Percentiles rank a stretch among this genome's conserved stretches.
Conservation (phyloP, 2,113 vertebrate species). For the Bubalus kerabau region DNA sequence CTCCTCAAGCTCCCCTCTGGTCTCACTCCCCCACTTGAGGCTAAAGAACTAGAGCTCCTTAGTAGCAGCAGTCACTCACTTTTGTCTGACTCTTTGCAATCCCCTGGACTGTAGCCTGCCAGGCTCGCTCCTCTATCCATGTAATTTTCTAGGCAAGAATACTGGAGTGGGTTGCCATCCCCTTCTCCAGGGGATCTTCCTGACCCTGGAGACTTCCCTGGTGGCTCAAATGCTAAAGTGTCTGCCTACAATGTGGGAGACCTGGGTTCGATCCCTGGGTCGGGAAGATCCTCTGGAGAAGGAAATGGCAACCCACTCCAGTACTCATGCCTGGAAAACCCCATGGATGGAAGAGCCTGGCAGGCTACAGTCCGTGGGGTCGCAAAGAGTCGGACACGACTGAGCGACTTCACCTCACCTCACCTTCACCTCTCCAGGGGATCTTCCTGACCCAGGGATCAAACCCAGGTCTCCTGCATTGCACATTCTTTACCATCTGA, state of each 20-base stretch:
- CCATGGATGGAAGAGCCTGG: too few species aligned
- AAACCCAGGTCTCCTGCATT: not conserved
- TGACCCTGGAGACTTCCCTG: not conserved
- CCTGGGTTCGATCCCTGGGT: too few species aligned
- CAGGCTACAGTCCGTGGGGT: too few species aligned
- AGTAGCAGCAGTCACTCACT: not conserved
- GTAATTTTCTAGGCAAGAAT: not conserved
- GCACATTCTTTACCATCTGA: not conserved
- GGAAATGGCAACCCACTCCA: too few species aligned
- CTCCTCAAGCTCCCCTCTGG: not conserved
- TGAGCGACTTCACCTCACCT: too few species aligned
- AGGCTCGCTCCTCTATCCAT: not conserved
- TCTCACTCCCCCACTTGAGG: not conserved
- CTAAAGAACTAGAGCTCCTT: not conserved
- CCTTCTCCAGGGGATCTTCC: not conserved
- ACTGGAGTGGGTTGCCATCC: not conserved
- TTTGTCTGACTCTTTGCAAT: not conserved
- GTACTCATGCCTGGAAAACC: too few species aligned
- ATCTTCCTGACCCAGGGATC: not conserved
- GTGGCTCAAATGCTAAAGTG: too few species aligned
- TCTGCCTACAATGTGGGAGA: too few species aligned
- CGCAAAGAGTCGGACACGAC: too few species aligned
- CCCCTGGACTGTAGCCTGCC: not conserved
- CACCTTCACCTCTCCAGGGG: not conserved
- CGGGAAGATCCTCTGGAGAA: too few species aligned